phyloP scores from a whole-genome alignment of 2,888 invertebrate genomes.

The Ceraclea dissimilis region DNA sequence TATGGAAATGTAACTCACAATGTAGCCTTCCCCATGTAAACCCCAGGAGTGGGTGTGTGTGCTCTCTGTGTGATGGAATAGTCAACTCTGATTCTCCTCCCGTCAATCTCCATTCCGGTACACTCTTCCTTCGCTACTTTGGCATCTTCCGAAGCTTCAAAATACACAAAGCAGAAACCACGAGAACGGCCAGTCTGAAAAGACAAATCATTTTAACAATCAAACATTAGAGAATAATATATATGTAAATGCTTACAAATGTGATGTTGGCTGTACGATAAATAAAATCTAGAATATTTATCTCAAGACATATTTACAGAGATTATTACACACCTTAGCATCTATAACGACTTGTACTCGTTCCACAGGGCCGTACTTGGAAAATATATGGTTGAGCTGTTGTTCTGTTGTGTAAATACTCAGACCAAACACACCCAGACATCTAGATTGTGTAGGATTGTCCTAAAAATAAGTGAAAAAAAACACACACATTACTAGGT shows the following conservation, averaged over 20 bases:
- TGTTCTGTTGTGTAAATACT: constrained; percentile 89
- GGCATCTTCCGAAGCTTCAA: constrained; percentile 79
- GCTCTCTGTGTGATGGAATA: constrained; percentile 93
- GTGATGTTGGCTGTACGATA: not conserved
- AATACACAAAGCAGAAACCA: constrained; percentile 97
- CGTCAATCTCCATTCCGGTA: constrained; percentile 91
- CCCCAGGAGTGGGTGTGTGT: constrained; percentile 95
- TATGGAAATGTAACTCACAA: too few species aligned
- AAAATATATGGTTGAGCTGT: constrained; percentile 86
- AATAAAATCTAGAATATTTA: constrained; percentile 18
- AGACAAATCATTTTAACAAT: constrained; percentile 26
- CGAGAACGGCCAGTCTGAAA: constrained; percentile 82
- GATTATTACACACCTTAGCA: constrained; percentile 64
- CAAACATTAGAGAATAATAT: too few species aligned
- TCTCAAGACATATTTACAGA: constrained; percentile 15
- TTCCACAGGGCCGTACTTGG: constrained; percentile 86
- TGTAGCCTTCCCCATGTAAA: constrained; percentile 93
- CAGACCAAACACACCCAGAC: constrained; percentile 91
- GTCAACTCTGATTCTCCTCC: constrained; percentile 87
- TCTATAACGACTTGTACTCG: constrained; percentile 92
- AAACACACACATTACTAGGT: too few species aligned
- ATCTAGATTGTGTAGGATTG: constrained; percentile 80
- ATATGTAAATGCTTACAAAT: too few species aligned
- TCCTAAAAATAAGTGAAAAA: constrained; percentile 47
- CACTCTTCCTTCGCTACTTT: constrained; percentile 90